These are phyloP conservation scores for Calypte anna DNA, from an alignment of 2,113 vertebrate species.

Conservation along the genomic window DNA sequence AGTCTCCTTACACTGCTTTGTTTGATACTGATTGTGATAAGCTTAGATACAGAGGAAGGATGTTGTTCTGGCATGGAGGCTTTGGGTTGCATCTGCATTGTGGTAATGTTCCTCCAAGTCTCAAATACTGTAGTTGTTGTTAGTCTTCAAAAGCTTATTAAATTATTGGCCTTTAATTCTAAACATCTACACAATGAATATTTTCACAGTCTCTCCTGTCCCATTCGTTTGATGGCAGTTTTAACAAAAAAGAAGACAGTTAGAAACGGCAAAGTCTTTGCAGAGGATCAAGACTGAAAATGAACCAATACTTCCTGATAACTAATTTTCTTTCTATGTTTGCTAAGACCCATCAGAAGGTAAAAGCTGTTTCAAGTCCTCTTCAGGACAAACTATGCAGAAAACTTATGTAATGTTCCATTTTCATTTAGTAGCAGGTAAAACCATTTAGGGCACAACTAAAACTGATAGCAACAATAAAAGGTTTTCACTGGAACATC, in stretches of 20 bases:
- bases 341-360: background rate
- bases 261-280: background rate
- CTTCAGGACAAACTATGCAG: background rate
- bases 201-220: background rate
- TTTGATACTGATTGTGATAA: background rate
- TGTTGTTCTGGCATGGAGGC: background rate
- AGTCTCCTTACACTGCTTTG: background rate
- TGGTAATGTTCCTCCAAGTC: background rate
- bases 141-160: background rate
- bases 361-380: background rate
- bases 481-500: background rate
- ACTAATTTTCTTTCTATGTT: background rate
- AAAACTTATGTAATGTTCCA: rapidly evolving
- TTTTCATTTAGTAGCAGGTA: background rate
- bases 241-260: background rate
- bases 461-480: background rate
- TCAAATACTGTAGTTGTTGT: background rate
- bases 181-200: background rate
- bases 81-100: background rate
- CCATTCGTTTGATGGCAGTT: rapidly evolving
- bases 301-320: background rate
- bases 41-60: background rate
- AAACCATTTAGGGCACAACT: background rate
- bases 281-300: background rate
- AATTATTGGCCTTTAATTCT: background rate